These are phyloP conservation scores for Ameiurus melas DNA, from an alignment of 2,113 vertebrate species.

Conservation along the genomic window DNA sequence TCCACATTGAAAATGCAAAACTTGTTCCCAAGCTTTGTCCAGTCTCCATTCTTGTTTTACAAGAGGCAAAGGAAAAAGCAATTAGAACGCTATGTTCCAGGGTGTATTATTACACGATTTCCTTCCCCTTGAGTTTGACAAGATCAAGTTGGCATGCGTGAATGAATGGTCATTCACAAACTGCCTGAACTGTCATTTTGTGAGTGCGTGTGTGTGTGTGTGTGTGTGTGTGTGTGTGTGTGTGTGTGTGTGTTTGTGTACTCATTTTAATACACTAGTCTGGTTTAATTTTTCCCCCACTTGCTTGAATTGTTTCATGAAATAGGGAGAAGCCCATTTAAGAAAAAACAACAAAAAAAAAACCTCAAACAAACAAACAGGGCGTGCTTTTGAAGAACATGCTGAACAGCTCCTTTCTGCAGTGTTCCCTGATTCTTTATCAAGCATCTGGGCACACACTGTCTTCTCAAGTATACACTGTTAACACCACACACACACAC, in stretches of 20 bases:
- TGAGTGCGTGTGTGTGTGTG: conserved; percentile 3
- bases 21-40: conserved; percentile 56
- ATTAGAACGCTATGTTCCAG: conserved; percentile 66
- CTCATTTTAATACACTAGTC: background rate
- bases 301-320: background rate
- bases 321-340: background rate
- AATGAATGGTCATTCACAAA: conserved; percentile 28
- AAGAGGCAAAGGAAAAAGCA: conserved; percentile 40
- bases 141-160: conserved; percentile 24
- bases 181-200: background rate
- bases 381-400: background rate
- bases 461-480: conserved; percentile 56
- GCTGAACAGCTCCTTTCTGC: conserved; percentile 43
- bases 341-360: background rate
- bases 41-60: conserved; percentile 56
- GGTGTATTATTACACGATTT: conserved; percentile 28
- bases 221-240: conserved; percentile 11
- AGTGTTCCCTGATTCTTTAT: conserved; percentile 56
- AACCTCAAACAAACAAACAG: conserved; percentile 14
- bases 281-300: background rate
- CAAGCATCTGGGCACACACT: conserved; percentile 60
- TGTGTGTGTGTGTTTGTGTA: background rate
- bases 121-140: conserved; percentile 36
- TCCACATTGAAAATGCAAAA: conserved; percentile 46
- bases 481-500: conserved; percentile 50